Percentiles rank a stretch among this genome's conserved stretches.
These are phyloP conservation scores for Melieria omissa DNA, from an alignment of 2,888 invertebrate species.

Conservation along the genomic window DNA sequence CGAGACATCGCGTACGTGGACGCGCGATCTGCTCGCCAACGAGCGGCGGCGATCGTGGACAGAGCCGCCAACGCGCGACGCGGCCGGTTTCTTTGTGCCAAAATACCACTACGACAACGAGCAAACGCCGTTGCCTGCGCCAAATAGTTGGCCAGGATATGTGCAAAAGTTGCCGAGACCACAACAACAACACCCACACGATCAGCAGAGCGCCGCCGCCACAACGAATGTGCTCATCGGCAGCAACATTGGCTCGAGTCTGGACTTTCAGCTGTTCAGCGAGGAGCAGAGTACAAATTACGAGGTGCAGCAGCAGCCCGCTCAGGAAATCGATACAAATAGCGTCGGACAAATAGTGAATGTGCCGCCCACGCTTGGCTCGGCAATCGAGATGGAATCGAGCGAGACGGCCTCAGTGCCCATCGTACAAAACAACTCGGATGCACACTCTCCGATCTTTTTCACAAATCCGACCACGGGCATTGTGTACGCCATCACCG, in stretches of 20 bases:
- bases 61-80: not conserved
- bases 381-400: too few relatives aligned
- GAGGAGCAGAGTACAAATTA: constrained; percentile 34
- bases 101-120: constrained; percentile 48
- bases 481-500: constrained; percentile 62
- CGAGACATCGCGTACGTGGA: constrained; percentile 55
- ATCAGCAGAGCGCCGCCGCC: constrained; percentile 19
- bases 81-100: constrained; percentile 49
- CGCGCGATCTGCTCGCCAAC: constrained; percentile 51
- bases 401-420: too few relatives aligned
- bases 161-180: constrained; percentile 32
- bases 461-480: constrained; percentile 64
- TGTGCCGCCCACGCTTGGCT: too few relatives aligned
- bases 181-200: constrained; percentile 8
- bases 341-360: too few relatives aligned
- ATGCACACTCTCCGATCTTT: constrained; percentile 57
- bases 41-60: constrained; percentile 41
- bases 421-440: constrained; percentile 25
- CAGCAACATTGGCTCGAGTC: constrained; percentile 33
- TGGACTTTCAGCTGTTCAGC: constrained; percentile 52
- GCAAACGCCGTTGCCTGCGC: not conserved
- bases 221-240: constrained; percentile 3
- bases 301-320: too few relatives aligned
- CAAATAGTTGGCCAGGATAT: constrained; percentile 19
- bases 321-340: too few relatives aligned